Conservation (phyloP, 2,113 vertebrate genomes). For the Neodontobutis hainanensis region DNA sequence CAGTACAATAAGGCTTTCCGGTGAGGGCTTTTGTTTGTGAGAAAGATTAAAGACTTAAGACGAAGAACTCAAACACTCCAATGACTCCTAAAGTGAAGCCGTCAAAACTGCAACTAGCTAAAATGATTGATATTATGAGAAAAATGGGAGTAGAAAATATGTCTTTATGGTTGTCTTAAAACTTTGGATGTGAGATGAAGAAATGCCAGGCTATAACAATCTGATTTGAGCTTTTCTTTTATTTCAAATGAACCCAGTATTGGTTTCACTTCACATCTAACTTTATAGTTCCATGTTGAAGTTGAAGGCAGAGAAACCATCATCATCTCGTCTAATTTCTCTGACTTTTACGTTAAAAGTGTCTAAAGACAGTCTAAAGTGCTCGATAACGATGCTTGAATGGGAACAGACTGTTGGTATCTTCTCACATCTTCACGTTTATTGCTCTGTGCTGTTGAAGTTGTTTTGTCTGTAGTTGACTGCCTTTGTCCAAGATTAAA, state of each 20-base stretch:
- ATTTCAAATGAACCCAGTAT: background rate
- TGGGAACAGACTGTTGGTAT: too few relatives aligned
- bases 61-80: conserved; percentile 28
- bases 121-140: background rate
- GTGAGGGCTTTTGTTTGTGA: conserved; percentile 22
- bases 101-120: conserved; percentile 5
- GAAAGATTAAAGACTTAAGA: conserved; percentile 33
- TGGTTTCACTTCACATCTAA: too few relatives aligned
- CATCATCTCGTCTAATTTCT: too few relatives aligned
- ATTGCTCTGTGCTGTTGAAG: too few relatives aligned
- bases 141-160: background rate
- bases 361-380: too few relatives aligned
- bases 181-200: background rate
- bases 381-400: too few relatives aligned
- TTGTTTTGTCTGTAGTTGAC: too few relatives aligned
- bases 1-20: background rate
- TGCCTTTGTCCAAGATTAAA: too few relatives aligned
- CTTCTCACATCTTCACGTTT: too few relatives aligned
- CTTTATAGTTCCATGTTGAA: too few relatives aligned
- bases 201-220: background rate
- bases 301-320: too few relatives aligned
- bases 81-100: conserved; percentile 12
- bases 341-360: too few relatives aligned
- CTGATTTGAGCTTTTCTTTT: background rate
- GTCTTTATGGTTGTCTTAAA: background rate